Conservation (phyloP, 2,888 invertebrate genomes). For the Stegophylla sp. region DNA sequence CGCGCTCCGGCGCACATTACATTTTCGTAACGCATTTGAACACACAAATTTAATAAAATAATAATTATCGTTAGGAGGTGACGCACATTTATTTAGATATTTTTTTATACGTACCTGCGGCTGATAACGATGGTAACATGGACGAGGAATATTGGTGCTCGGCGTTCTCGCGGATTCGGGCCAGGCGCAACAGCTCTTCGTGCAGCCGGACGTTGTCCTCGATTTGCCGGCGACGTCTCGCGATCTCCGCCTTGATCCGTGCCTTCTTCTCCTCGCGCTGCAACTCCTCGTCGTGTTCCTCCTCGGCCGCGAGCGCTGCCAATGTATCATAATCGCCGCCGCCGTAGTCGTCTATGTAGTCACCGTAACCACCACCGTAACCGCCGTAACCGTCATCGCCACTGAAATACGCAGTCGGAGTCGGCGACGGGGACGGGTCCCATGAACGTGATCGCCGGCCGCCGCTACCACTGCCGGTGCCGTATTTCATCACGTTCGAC, state of each 20-base stretch:
- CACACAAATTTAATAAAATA: too few species aligned
- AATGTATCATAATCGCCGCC: slow-evolving; percentile 63
- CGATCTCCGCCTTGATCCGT: slow-evolving; percentile 71
- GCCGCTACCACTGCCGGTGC: slow-evolving; percentile 62
- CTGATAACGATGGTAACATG: slow-evolving; percentile 40
- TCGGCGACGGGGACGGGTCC: slow-evolving; percentile 68
- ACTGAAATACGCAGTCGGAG: slow-evolving; percentile 12
- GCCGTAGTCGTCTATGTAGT: slow-evolving; percentile 25
- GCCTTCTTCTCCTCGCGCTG: slow-evolving; percentile 70
- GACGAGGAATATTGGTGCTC: slow-evolving; percentile 63
- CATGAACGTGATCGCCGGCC: slow-evolving; percentile 66
- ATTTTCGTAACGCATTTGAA: too few species aligned
- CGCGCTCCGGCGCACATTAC: too few species aligned
- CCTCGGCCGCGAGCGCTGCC: slow-evolving; percentile 66
- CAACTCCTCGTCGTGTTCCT: slow-evolving; percentile 67
- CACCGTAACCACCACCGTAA: slow-evolving; percentile 21
- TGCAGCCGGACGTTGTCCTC: slow-evolving; percentile 69
- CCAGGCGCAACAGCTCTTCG: slow-evolving; percentile 67
- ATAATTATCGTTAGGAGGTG: not conserved
- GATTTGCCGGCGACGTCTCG: slow-evolving; percentile 69
- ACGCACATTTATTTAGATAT: too few species aligned
- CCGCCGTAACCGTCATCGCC: slow-evolving; percentile 39
- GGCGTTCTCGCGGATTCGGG: slow-evolving; percentile 65
- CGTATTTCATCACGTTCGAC: slow-evolving; percentile 61
- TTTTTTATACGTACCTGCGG: slow-evolving; percentile 41